Percentiles rank a stretch among this genome's conserved stretches.
phyloP scores from a whole-genome alignment of 2,888 invertebrate genomes.

The Muscina levida region DNA sequence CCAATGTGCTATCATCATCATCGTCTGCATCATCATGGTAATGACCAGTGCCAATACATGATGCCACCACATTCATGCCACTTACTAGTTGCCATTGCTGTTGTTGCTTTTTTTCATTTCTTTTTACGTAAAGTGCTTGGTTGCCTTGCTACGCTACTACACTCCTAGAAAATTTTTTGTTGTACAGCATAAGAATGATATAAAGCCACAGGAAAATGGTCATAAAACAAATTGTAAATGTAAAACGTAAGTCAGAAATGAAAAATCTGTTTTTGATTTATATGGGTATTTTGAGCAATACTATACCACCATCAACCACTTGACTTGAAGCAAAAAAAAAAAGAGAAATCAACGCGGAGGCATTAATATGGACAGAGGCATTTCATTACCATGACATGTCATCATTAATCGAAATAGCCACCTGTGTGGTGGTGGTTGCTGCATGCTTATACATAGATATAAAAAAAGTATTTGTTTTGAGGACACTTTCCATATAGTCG shows the following conservation, averaged over 20 bases:
- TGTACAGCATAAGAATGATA: background rate
- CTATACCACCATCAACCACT: background rate
- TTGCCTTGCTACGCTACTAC: too few species aligned
- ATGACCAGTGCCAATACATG: conserved; percentile 4
- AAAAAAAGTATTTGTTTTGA: too few species aligned
- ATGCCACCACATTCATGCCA: background rate
- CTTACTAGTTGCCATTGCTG: too few species aligned
- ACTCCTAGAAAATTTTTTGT: too few species aligned
- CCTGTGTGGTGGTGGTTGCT: too few species aligned
- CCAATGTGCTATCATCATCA: background rate
- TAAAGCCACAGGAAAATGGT: conserved; percentile 30
- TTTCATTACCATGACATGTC: conserved; percentile 19
- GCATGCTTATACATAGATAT: too few species aligned
- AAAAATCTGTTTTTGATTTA: conserved; percentile 38
- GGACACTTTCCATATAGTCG: too few species aligned
- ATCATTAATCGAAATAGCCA: conserved; percentile 2
- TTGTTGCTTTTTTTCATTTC: too few species aligned
- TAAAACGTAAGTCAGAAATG: conserved; percentile 7
- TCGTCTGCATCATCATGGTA: conserved; percentile 20
- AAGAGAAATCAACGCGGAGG: conserved; percentile 21
- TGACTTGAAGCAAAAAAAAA: background rate
- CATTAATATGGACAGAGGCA: conserved; percentile 27
- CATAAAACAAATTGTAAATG: conserved; percentile 18
- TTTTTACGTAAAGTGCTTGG: too few species aligned
- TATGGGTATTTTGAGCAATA: conserved; percentile 27